These are phyloP conservation scores for Henricia sp. DNA, from an alignment of 53 echinoderm and acorn worm genomes.

Conservation along the genomic window DNA sequence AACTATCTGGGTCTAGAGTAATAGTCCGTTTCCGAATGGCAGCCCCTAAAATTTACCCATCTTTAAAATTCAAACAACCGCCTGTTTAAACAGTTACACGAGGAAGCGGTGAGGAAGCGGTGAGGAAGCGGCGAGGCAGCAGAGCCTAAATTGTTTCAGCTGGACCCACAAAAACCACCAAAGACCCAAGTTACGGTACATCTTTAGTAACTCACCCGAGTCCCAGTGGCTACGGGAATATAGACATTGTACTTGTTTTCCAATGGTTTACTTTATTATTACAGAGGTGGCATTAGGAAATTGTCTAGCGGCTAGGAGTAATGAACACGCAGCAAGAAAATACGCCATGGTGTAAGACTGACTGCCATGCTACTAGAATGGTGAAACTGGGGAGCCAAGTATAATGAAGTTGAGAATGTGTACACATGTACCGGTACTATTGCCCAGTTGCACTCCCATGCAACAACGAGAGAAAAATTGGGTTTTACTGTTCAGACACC, in stretches of 20 bases:
- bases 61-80: slow-evolving; percentile 21
- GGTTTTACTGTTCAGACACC: too few species aligned
- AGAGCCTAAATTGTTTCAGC: slow-evolving; percentile 14
- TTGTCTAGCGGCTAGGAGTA: too few species aligned
- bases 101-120: neutral
- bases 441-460: too few species aligned
- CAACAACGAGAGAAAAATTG: too few species aligned
- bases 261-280: too few species aligned
- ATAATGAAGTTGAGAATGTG: too few species aligned
- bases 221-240: slow-evolving; percentile 42
- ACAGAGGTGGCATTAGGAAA: too few species aligned
- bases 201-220: neutral
- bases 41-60: slow-evolving; percentile 40
- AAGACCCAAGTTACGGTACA: neutral
- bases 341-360: too few species aligned
- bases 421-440: too few species aligned
- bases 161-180: slow-evolving; percentile 18
- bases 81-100: slow-evolving; percentile 43
- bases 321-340: too few species aligned
- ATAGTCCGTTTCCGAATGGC: neutral
- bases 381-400: too few species aligned
- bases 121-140: neutral
- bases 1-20: neutral
- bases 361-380: too few species aligned
- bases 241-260: slow-evolving; percentile 24